Evolutionary conservation across 2,888 invertebrate genomes (phyloP).

Genomic region (Synergus itoensis): DNA sequence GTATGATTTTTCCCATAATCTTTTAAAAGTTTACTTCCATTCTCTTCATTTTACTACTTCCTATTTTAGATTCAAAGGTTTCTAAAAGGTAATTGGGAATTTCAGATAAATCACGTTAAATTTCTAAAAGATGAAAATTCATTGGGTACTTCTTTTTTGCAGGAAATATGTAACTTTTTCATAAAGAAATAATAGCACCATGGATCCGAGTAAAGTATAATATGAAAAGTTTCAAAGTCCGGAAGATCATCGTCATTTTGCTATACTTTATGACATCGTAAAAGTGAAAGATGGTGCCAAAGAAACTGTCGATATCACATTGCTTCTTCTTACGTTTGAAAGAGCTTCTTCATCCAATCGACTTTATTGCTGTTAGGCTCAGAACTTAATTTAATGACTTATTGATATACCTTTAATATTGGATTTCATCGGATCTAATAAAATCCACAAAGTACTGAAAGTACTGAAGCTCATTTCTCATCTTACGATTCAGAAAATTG

Average conservation of each 20-base stretch:
- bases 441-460: not conserved
- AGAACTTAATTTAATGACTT: not conserved
- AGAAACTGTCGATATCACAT: not conserved
- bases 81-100: no score
- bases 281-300: constrained; percentile 1
- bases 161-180: not conserved
- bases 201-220: not conserved
- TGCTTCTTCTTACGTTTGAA: not conserved
- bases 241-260: not conserved
- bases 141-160: not conserved
- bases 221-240: not conserved
- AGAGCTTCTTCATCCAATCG: not conserved
- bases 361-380: not conserved
- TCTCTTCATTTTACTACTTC: no score
- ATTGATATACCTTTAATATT: not conserved
- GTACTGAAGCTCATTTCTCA: no score
- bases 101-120: not conserved
- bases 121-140: not conserved
- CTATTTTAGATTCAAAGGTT: no score
- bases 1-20: no score
- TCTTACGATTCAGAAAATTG: no score
- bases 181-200: not conserved
- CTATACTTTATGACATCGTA: not conserved
- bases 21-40: no score
- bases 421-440: not conserved